Percentiles rank a stretch among this genome's conserved stretches.
Evolutionary conservation across 2,113 vertebrate species (phyloP).

Genomic region (Cochlearius cochlearius): DNA sequence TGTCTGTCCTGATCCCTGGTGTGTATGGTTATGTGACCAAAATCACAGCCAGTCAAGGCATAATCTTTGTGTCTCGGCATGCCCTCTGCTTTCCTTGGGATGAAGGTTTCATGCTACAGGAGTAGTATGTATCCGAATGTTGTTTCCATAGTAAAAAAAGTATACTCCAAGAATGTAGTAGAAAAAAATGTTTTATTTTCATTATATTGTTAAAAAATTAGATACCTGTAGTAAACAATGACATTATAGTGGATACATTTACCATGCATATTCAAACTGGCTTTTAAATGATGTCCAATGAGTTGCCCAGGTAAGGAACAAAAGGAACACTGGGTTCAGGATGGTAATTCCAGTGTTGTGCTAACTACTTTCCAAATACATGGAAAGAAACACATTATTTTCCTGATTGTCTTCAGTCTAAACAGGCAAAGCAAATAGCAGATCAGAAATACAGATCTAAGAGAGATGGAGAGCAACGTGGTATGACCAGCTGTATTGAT

Average conservation of each 20-base stretch:
- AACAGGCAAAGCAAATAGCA: background rate
- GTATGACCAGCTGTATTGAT: background rate
- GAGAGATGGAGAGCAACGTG: background rate
- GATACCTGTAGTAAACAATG: background rate
- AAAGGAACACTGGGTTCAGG: background rate
- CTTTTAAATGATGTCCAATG: background rate
- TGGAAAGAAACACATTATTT: background rate
- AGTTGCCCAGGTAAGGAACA: background rate
- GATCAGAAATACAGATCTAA: background rate
- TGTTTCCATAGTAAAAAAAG: background rate
- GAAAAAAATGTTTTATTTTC: background rate
- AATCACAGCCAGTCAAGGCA: background rate
- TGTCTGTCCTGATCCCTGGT: background rate
- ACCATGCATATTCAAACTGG: rapidly evolving
- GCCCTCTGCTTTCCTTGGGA: background rate
- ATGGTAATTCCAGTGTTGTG: background rate
- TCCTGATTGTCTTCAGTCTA: background rate
- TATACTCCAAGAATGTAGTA: background rate
- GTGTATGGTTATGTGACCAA: background rate
- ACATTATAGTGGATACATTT: background rate
- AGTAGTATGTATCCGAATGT: background rate
- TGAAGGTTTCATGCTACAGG: background rate
- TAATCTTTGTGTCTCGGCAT: background rate
- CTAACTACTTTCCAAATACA: background rate
- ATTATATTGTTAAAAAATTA: background rate